These are phyloP conservation scores for Ifrita kowaldi DNA, from an alignment of 2,113 vertebrate genomes.

Conservation along the genomic window DNA sequence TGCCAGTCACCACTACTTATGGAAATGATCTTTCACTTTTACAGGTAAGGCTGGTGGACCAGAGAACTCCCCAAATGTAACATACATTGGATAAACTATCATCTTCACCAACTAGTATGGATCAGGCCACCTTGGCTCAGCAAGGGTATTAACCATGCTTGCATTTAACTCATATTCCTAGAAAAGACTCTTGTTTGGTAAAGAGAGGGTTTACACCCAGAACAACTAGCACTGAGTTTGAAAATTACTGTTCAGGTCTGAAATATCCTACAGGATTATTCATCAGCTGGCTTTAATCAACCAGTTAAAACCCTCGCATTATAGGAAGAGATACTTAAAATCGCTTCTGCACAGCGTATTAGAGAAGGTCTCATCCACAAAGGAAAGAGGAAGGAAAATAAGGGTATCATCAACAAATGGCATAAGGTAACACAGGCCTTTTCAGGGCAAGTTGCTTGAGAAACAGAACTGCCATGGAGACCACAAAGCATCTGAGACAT, in stretches of 20 bases:
- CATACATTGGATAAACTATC: neutral
- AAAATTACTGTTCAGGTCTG: neutral
- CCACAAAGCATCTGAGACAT: slow-evolving; percentile 63
- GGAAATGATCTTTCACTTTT: neutral
- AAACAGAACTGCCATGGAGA: slow-evolving; percentile 59
- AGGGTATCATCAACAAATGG: neutral
- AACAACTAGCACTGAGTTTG: neutral
- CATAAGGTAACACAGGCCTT: slow-evolving; percentile 37
- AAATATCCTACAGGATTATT: neutral
- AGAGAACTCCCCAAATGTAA: neutral
- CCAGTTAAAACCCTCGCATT: neutral
- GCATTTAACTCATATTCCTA: neutral
- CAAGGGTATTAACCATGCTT: neutral
- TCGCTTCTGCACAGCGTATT: neutral
- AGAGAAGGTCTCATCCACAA: neutral
- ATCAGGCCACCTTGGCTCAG: neutral
- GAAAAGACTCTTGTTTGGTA: neutral
- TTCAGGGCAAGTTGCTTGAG: slow-evolving; percentile 47
- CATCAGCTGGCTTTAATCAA: neutral
- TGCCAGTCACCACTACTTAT: neutral
- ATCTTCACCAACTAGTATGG: neutral
- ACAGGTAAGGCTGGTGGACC: neutral
- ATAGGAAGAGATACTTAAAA: neutral
- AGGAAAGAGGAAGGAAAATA: neutral
- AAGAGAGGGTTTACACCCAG: neutral